A percentile compares a stretch with the other conserved stretches of the same genome.
Evolutionary conservation across 2,113 vertebrate species (phyloP).

Genomic region (Hydrochoerus hydrochaeris): DNA sequence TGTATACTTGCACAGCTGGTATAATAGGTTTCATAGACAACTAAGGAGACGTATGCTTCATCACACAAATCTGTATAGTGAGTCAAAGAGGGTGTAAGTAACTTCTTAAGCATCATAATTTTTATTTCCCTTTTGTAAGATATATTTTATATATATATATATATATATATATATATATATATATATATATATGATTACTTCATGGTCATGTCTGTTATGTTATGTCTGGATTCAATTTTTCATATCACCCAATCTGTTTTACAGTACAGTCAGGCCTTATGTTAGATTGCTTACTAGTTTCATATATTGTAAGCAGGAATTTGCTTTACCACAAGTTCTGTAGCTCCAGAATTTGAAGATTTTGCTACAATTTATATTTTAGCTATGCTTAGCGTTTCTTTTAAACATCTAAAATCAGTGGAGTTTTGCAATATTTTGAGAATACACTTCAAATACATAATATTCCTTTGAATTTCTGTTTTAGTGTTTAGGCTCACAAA

Average conservation of each 20-base stretch:
- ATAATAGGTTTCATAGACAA: neutral
- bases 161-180: too few species aligned
- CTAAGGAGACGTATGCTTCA: neutral
- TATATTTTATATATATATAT: too few species aligned
- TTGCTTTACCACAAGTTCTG: neutral
- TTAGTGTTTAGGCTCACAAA: neutral
- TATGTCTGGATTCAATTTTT: neutral
- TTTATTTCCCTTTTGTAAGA: neutral
- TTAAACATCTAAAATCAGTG: neutral
- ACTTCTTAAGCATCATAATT: neutral
- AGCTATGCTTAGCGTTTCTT: neutral
- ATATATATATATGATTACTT: neutral
- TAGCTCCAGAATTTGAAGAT: neutral
- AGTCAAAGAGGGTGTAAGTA: neutral
- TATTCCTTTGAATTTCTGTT: neutral
- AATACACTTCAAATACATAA: neutral
- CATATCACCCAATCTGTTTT: neutral
- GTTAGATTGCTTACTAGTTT: neutral
- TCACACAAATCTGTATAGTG: neutral
- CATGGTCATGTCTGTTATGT: neutral
- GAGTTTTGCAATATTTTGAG: neutral
- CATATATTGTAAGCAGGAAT: neutral
- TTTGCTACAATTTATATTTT: neutral
- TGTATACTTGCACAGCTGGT: neutral
- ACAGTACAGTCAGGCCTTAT: neutral